These are phyloP conservation scores for Rhinichthys osculus DNA, from an alignment of 2,797 vertebrate genomes.

Conservation along the genomic window DNA sequence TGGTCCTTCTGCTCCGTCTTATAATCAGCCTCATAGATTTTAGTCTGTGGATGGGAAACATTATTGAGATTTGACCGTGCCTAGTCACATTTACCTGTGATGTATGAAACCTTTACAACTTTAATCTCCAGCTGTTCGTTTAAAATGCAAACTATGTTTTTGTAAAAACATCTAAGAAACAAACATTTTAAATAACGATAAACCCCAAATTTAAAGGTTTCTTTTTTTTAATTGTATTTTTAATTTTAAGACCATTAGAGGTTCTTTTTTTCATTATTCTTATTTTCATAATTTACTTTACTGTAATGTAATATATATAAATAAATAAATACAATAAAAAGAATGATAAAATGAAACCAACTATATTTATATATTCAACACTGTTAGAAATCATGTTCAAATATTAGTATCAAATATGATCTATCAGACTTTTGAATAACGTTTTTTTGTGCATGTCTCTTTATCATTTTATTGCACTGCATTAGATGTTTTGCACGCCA, in stretches of 20 bases:
- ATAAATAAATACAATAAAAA: background rate
- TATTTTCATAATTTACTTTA: background rate
- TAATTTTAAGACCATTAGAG: no score
- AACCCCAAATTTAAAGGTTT: background rate
- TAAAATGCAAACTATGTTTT: background rate
- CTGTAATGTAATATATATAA: background rate
- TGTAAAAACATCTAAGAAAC: background rate
- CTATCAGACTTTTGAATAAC: background rate
- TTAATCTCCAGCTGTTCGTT: background rate
- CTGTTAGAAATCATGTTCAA: background rate
- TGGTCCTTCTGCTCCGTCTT: conserved; percentile 80
- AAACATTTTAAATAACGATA: background rate
- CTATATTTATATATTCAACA: background rate
- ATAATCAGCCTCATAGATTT: conserved; percentile 82
- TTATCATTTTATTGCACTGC: background rate
- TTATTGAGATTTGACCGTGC: background rate
- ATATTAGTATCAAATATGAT: background rate
- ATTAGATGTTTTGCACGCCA: background rate
- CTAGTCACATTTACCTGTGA: background rate
- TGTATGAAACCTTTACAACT: background rate
- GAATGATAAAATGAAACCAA: background rate
- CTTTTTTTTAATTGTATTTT: no score
- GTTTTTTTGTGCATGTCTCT: background rate
- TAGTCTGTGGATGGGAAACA: conserved; percentile 70
- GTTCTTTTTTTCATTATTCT: no score